phyloP scores from a whole-genome alignment of 2,888 invertebrate genomes.

The Oligia strigilis region DNA sequence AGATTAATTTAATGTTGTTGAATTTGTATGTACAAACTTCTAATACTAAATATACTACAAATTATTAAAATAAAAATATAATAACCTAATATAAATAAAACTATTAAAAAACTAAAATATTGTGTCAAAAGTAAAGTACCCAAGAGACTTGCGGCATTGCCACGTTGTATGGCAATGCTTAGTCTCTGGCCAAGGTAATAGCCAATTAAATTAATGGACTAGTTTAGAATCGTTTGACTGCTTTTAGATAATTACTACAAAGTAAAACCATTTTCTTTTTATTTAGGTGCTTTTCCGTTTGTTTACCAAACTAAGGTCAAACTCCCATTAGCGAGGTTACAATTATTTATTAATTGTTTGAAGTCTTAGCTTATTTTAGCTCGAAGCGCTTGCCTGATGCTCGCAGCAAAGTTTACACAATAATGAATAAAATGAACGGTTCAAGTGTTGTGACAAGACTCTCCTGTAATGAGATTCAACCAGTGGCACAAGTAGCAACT shows the following conservation, averaged over 20 bases:
- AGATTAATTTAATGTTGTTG: neutral
- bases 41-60: no score
- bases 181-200: no score
- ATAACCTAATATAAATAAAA: no score
- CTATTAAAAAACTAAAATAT: no score
- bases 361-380: neutral
- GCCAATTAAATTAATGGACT: neutral
- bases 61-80: no score
- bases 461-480: conserved; percentile 1
- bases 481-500: neutral
- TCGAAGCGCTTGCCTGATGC: neutral
- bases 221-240: neutral
- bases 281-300: neutral
- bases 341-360: neutral
- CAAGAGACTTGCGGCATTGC: no score
- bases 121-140: no score
- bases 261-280: neutral
- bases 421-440: conserved; percentile 15
- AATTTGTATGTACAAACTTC: no score
- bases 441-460: conserved; percentile 15
- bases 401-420: conserved; percentile 14
- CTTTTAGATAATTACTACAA: neutral
- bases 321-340: neutral
- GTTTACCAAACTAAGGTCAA: neutral
- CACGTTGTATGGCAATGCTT: no score